Evolutionary conservation across 2,113 vertebrate genomes (phyloP), one percentile per base, ranked within the genome.

Genomic region (Alaudala cheleensis): DNA sequence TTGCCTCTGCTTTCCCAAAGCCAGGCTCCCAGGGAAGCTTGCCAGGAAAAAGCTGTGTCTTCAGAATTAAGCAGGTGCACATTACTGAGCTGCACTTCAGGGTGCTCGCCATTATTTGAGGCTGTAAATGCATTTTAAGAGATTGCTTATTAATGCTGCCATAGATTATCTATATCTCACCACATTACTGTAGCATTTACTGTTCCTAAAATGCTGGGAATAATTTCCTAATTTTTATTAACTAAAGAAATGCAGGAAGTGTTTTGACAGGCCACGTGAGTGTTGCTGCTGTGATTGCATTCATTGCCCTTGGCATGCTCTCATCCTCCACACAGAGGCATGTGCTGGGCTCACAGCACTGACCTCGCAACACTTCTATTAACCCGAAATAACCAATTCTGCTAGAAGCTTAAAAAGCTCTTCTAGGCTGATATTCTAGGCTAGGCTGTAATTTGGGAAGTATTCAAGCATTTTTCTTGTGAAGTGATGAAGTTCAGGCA

Each of bases 151-250:
- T 96, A 91, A 92, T 81, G 69, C 93, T 95, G 92, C 92, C 95
- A 72, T 92, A 92, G 89, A 88, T 93, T 76, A 69, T 70, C 72
- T 83, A 24, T 90, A 94, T 94, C 66, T 92, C 84, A 73, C 60
- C 78, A 87, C 77, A 67, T 92, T 93, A 95, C 62, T 70, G 69
- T 86, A 87, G 70, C 10, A 12, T 87, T 92, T 92, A 84, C 85
- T 92, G 89, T 94, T 96, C 71, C 77, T 97, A 97, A 90, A 93
- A 94, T 73, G 60, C 42, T 40, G 53, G 37, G 58, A 88, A 65
- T 79, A 28, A 66, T 28, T 82, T 81, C 39, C 21, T 77, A 53
- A 40, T 61, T 71, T 72, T 92, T 92, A 92, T 95, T 91, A 79
- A 86, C 69, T 83, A 26, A 60, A 87, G 70, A 70, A 69, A 34